Conservation (phyloP, 53 echinoderm and acorn worm species). For the Luidia sarsii region DNA sequence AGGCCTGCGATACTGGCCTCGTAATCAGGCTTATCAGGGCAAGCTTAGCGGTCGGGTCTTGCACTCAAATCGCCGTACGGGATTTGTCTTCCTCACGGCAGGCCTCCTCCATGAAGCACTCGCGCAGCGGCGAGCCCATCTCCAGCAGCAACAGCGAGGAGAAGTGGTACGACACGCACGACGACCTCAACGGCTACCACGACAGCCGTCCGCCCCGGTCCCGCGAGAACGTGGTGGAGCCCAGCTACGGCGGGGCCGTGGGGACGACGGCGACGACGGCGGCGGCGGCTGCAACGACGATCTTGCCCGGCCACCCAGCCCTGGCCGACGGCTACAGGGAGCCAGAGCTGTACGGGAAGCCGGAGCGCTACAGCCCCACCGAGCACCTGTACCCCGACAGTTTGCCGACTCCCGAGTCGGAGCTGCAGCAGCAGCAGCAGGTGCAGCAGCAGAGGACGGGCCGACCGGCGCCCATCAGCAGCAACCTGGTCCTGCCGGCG, state of each 20-base stretch:
- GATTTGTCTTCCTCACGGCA: conserved; percentile 47
- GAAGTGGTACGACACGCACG: conserved; percentile 92
- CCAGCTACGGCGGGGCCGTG: conserved; percentile 45
- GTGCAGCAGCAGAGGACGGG: conserved; percentile 39
- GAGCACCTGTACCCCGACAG: conserved; percentile 71
- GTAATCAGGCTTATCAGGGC: no score
- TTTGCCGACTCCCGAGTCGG: not conserved
- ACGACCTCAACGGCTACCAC: conserved; percentile 88
- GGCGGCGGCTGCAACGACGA: not conserved
- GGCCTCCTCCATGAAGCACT: conserved; percentile 70
- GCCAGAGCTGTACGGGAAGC: conserved; percentile 63
- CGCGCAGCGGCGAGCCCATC: conserved; percentile 73
- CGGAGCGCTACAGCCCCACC: conserved; percentile 90
- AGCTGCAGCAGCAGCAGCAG: conserved; percentile 7
- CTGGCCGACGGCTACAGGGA: conserved; percentile 33
- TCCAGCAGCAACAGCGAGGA: conserved; percentile 72
- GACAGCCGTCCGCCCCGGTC: conserved; percentile 77
- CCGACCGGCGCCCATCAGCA: conserved; percentile 54
- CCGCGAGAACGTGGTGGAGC: conserved; percentile 62
- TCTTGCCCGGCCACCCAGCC: conserved; percentile 14
- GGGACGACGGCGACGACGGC: conserved; percentile 2
- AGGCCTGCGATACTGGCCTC: no score
- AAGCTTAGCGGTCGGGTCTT: no score
- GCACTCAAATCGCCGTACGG: no score
- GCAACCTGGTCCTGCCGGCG: conserved; percentile 61